phyloP scores from a whole-genome alignment of 1,140 invertebrate species.

The Drosophila kepulauana region DNA sequence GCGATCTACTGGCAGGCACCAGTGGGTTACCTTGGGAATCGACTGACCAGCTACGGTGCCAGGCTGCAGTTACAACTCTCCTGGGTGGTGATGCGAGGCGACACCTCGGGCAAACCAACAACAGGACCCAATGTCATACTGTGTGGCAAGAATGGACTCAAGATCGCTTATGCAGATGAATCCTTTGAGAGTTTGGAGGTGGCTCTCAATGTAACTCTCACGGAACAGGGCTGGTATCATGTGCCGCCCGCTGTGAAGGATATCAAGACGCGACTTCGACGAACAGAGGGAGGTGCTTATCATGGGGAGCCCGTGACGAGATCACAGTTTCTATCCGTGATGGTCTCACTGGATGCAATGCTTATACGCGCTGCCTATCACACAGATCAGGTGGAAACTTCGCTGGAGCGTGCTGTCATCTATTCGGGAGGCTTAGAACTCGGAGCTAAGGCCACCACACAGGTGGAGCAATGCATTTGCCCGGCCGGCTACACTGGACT shows the following conservation, averaged over 20 bases:
- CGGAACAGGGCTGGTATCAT: conserved; percentile 92
- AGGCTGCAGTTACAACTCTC: conserved; percentile 91
- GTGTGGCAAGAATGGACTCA: conserved; percentile 90
- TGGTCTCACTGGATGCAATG: conserved; percentile 92
- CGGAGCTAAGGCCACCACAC: conserved; percentile 64
- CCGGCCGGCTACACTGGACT: conserved; percentile 90
- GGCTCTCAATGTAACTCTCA: conserved; percentile 88
- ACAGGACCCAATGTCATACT: conserved; percentile 94
- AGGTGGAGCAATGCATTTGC: conserved; percentile 89
- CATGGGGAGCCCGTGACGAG: conserved; percentile 89
- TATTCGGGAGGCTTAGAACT: conserved; percentile 83
- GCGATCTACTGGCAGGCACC: conserved; percentile 96
- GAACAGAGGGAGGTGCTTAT: conserved; percentile 86
- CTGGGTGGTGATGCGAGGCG: conserved; percentile 95
- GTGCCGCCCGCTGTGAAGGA: conserved; percentile 87
- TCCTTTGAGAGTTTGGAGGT: conserved; percentile 84
- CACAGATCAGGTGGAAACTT: conserved; percentile 96
- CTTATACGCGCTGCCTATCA: conserved; percentile 96
- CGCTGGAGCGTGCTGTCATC: conserved; percentile 79
- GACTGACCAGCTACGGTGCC: conserved; percentile 91
- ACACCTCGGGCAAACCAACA: conserved; percentile 94
- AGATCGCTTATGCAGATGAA: conserved; percentile 90
- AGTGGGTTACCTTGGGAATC: conserved; percentile 90
- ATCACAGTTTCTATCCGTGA: conserved; percentile 92
- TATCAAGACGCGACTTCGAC: conserved; percentile 86